Conservation (phyloP, 2,797 vertebrate species). For the Acipenser transmontanus region DNA sequence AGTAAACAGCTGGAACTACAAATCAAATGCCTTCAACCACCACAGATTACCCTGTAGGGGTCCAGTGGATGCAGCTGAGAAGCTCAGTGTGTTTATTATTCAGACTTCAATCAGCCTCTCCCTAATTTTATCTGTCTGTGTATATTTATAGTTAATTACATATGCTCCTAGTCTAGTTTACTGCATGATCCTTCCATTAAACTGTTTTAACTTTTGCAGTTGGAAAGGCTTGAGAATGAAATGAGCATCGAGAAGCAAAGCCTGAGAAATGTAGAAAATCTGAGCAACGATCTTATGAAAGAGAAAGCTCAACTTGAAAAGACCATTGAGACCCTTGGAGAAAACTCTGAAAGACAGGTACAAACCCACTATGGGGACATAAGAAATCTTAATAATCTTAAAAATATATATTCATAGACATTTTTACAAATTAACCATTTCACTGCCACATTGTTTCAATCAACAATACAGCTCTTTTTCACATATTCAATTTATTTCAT, state of each 20-base stretch:
- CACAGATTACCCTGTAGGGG: slow-evolving; percentile 7
- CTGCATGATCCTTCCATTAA: neutral
- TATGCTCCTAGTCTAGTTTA: neutral
- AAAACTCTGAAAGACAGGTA: slow-evolving; percentile 94
- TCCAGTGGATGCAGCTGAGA: slow-evolving; percentile 9
- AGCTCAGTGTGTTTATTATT: slow-evolving; percentile 15
- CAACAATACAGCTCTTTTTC: no score
- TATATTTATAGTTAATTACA: slow-evolving; percentile 15
- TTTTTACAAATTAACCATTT: no score
- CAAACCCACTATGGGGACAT: slow-evolving; percentile 14
- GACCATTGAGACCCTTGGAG: slow-evolving; percentile 79
- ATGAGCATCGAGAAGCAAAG: slow-evolving; percentile 74
- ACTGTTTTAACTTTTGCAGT: slow-evolving; percentile 49
- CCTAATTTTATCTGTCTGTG: slow-evolving; percentile 13
- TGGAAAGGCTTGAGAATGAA: slow-evolving; percentile 78
- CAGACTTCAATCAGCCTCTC: slow-evolving; percentile 5
- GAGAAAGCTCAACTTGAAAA: slow-evolving; percentile 93
- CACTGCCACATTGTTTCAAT: no score
- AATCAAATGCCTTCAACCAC: slow-evolving; percentile 16
- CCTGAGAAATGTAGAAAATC: slow-evolving; percentile 75
- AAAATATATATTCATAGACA: no score
- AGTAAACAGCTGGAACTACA: slow-evolving; percentile 10
- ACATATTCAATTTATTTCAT: neutral
- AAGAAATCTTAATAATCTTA: no score
- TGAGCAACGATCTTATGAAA: slow-evolving; percentile 89